Conservation (phyloP, 2,797 vertebrate species). For the Sphenodon punctatus region DNA sequence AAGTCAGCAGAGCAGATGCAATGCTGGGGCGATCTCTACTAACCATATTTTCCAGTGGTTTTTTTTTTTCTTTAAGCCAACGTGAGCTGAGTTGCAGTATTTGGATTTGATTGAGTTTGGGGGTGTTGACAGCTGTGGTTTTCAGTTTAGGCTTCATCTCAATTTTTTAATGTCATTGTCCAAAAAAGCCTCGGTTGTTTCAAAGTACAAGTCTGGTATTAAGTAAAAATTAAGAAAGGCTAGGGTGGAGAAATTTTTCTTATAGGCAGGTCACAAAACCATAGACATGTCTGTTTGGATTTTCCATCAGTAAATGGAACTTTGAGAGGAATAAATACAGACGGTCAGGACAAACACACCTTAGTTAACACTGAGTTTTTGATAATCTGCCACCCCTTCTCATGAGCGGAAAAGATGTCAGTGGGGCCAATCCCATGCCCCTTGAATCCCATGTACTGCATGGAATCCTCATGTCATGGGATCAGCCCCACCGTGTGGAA, state of each 20-base stretch:
- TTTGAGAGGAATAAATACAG: not conserved
- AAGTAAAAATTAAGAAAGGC: not conserved
- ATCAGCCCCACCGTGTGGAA: no score
- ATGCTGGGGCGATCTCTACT: not conserved
- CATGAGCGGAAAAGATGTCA: no score
- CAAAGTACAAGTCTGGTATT: not conserved
- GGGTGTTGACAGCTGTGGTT: slow-evolving; percentile 1
- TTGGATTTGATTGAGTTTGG: not conserved
- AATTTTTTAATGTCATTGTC: not conserved
- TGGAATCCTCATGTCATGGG: no score
- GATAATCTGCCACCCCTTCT: no score
- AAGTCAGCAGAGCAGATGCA: no score
- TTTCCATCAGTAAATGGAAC: slow-evolving; percentile 3
- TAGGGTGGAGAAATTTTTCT: not conserved
- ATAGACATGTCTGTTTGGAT: not conserved
- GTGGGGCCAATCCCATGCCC: no score
- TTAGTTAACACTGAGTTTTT: no score
- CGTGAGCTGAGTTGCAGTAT: not conserved
- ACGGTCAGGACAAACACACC: no score
- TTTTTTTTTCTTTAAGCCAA: not conserved
- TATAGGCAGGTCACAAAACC: not conserved
- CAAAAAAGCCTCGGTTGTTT: slow-evolving; percentile 15
- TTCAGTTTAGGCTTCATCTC: slow-evolving; percentile 23
- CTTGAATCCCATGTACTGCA: no score
- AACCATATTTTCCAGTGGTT: not conserved